Base-by-base conservation (phyloP, 2,113 vertebrate species). In the Oophaga pumilio region DNA sequence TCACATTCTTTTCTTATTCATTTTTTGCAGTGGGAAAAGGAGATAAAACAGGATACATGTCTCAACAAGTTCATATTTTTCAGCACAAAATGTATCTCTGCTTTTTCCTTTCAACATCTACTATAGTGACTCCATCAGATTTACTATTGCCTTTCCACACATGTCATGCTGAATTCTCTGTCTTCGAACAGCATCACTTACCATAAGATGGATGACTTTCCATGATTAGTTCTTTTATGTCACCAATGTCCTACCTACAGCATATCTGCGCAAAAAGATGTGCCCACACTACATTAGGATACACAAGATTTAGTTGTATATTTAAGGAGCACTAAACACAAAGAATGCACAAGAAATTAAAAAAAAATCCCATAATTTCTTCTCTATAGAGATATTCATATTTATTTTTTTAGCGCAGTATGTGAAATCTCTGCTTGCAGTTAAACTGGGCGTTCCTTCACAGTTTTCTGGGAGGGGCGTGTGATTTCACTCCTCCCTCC, bases 41-140 rank as follows among this genome's bases (percentile, higher is more conserved):
- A 83, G 60, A 50, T 69, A 17, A 69, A 69, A 83, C 81, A 83
- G 81, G 81, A 83, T 83, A 69, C 62, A 53, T 83, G 64, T 69
- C 49, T 83, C 81, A 83, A 69, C 81, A 83, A n/a, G 15, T 68
- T 69, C 22, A 69, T 52, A 83, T 69, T 83, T 82, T 83, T 83
- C 81, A 83, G 81, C 62, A 18, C 22, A 82, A 82, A 49, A 60
- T 52, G 15, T 68, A 53, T 83, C 81, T 68, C 64, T 83, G 28
- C 49, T 8, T 83, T 69, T 83, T 83, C 62, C 81, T 69, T 83
- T 83, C 64, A 53, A 62, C 22, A 26, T 53, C 64, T 69, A 26
- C 3, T 83, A 18, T 68, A 22, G 8, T 49, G 62, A 68, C 62
- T 26, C n/a, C 33, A 68, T 68, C 14, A 52, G 8, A 24, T 53